Percentiles rank a stretch among this genome's conserved stretches.
Conservation (phyloP, 2,888 invertebrate species). For the Zhuqinia jingwanae region DNA sequence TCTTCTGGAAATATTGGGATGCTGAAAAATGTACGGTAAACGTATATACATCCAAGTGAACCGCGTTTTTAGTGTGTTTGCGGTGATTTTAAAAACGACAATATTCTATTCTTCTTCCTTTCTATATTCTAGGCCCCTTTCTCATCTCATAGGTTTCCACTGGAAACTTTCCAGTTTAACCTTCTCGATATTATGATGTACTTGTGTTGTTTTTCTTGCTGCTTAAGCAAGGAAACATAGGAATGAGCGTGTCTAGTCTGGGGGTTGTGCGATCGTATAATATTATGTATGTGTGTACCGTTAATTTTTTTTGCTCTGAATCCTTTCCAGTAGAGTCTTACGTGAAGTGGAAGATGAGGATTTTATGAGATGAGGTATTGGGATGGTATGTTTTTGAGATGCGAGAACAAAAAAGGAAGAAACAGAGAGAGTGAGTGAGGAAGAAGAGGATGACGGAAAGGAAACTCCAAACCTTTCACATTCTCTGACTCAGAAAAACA, state of each 20-base stretch:
- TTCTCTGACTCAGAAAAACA: not conserved
- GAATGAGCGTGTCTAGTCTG: too few relatives aligned
- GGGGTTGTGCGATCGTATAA: too few relatives aligned
- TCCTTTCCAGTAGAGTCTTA: not conserved
- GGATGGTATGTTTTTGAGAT: not conserved
- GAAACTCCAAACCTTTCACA: constrained; percentile 2
- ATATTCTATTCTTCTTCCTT: too few relatives aligned
- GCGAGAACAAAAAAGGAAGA: not conserved
- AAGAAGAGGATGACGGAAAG: not conserved
- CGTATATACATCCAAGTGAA: too few relatives aligned
- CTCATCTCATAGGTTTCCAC: not conserved
- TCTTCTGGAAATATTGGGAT: too few relatives aligned
- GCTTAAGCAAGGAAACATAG: not conserved
- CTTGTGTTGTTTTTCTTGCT: constrained; percentile 43
- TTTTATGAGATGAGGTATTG: constrained; percentile 22
- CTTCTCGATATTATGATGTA: too few relatives aligned
- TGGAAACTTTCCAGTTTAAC: constrained; percentile 52
- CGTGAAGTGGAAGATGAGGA: constrained; percentile 10
- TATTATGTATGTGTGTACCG: constrained; percentile 15
- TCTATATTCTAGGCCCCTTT: not conserved
- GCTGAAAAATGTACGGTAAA: too few relatives aligned
- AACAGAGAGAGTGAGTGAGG: not conserved
- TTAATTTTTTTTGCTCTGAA: constrained; percentile 26
- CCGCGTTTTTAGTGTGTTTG: too few relatives aligned
- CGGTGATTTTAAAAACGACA: too few relatives aligned